Conservation (phyloP, 2,797 vertebrate genomes). For the Esox masquinongy region DNA sequence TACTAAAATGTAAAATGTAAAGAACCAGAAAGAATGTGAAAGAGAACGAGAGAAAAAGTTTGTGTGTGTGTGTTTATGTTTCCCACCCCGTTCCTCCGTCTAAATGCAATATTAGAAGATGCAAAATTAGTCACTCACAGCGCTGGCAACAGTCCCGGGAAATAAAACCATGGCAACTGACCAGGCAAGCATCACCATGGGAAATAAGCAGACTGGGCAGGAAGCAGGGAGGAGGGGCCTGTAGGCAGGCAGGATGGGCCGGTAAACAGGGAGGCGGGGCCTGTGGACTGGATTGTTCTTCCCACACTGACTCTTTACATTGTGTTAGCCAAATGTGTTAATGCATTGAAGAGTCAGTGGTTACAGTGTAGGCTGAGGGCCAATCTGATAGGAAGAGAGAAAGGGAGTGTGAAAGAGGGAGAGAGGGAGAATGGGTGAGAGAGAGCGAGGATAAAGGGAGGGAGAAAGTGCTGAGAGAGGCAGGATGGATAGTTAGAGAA, state of each 20-base stretch:
- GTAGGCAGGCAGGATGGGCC: conserved; percentile 48
- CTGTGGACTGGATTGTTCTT: conserved; percentile 50
- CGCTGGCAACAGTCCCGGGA: conserved; percentile 58
- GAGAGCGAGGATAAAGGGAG: too few relatives aligned
- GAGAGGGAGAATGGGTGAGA: conserved; percentile 27
- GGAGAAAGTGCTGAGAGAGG: too few relatives aligned
- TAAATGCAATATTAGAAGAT: conserved; percentile 97
- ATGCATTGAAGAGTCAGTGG: conserved; percentile 41
- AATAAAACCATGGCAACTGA: too few relatives aligned
- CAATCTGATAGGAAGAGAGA: conserved; percentile 34
- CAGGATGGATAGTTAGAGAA: too few relatives aligned
- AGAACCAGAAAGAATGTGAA: conserved; percentile 50
- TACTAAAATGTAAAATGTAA: conserved; percentile 22
- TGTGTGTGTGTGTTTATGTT: conserved; percentile 18
- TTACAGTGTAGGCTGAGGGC: conserved; percentile 46
- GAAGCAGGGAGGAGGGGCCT: neutral
- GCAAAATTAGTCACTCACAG: conserved; percentile 66
- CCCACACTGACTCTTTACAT: conserved; percentile 48
- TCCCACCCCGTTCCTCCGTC: conserved; percentile 76
- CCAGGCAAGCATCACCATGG: conserved; percentile 62
- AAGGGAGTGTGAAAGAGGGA: too few relatives aligned
- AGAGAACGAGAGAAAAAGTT: too few relatives aligned
- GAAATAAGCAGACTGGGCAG: conserved; percentile 71
- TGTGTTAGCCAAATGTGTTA: conserved; percentile 49
- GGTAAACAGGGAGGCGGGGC: conserved; percentile 11